phyloP scores from a whole-genome alignment of 1,140 invertebrate genomes.

The Drosophila setifemur region DNA sequence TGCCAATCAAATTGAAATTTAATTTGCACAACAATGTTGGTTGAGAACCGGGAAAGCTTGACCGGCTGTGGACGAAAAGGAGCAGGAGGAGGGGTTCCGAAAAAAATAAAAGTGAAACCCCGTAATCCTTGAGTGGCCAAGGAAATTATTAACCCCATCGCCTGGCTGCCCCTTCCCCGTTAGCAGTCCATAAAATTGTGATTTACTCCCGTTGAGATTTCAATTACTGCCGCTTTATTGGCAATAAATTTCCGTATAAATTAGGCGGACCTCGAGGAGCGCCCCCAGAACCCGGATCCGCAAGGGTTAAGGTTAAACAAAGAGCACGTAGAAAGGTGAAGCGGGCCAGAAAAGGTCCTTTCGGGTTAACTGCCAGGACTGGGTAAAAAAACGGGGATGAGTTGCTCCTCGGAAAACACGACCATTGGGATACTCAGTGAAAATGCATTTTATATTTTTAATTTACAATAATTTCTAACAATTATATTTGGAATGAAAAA shows the following conservation, averaged over 20 bases:
- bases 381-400: neutral
- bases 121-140: slow-evolving; percentile 9
- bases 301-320: slow-evolving; percentile 49
- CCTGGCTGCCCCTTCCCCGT: slow-evolving; percentile 7
- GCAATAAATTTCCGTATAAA: slow-evolving; percentile 79
- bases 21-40: slow-evolving; percentile 68
- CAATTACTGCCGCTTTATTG: slow-evolving; percentile 79
- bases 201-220: slow-evolving; percentile 77
- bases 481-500: too few relatives aligned
- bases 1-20: slow-evolving; percentile 75
- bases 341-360: slow-evolving; percentile 13
- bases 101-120: slow-evolving; percentile 33
- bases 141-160: slow-evolving; percentile 60
- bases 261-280: slow-evolving; percentile 60
- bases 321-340: slow-evolving; percentile 39
- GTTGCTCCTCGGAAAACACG: neutral
- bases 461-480: too few relatives aligned
- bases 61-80: too few relatives aligned
- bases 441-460: too few relatives aligned
- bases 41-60: slow-evolving; percentile 7
- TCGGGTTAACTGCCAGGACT: neutral
- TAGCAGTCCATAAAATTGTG: slow-evolving; percentile 76
- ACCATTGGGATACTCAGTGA: neutral
- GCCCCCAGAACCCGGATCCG: neutral
- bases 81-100: neutral